These are phyloP conservation scores for Rhopalosiphum padi DNA, from an alignment of 1,140 invertebrate genomes.

Conservation along the genomic window DNA sequence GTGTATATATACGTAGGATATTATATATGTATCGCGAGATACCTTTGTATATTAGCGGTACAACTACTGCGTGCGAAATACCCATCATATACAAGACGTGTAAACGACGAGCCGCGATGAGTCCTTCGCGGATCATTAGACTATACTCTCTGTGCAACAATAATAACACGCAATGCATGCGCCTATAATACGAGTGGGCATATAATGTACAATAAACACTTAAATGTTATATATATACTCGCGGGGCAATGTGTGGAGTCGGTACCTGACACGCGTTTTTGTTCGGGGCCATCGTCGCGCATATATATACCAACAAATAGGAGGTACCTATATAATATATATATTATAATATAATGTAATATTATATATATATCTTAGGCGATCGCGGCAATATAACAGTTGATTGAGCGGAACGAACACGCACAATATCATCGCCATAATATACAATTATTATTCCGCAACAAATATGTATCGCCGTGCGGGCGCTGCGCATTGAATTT, in stretches of 20 bases:
- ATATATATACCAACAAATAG: neutral
- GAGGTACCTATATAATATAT: neutral
- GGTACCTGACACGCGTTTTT: slow-evolving; percentile 14
- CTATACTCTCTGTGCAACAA: neutral
- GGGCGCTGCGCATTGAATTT: neutral
- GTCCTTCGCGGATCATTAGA: neutral
- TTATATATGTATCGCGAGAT: neutral
- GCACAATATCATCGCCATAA: neutral
- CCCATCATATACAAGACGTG: neutral
- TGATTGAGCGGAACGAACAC: slow-evolving; percentile 34
- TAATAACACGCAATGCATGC: neutral
- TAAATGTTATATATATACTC: neutral
- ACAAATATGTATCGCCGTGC: neutral
- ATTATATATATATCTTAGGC: neutral
- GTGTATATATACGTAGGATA: no score
- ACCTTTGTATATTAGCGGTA: neutral
- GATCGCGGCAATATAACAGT: neutral
- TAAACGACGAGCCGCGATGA: neutral
- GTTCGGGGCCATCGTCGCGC: neutral
- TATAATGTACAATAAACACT: no score
- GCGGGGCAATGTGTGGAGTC: neutral
- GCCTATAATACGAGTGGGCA: neutral
- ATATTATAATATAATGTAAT: no score
- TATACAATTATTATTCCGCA: neutral
- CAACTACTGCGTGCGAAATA: neutral